Evolutionary conservation across 2,888 invertebrate species (phyloP).

Genomic region (Hylaea fasciaria): DNA sequence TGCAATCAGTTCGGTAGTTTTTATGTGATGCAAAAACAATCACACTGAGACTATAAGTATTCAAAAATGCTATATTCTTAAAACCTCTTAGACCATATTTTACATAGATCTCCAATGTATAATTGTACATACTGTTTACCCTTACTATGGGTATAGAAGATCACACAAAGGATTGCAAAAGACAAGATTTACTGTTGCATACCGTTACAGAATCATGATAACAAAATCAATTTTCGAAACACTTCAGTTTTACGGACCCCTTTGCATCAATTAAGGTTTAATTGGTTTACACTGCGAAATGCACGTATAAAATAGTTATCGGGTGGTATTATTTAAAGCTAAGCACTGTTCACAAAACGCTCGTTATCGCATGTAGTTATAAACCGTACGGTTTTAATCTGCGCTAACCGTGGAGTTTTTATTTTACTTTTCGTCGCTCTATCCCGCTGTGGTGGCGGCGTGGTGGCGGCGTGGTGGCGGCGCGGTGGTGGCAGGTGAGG

Average conservation of each 20-base stretch:
- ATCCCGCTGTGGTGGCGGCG: conserved; percentile 32
- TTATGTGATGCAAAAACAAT: too few species aligned
- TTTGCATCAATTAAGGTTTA: conserved; percentile 36
- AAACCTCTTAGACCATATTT: too few species aligned
- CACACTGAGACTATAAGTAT: too few species aligned
- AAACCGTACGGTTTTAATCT: conserved; percentile 37
- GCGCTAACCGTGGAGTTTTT: conserved; percentile 32
- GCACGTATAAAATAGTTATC: conserved; percentile 35
- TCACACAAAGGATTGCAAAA: conserved; percentile 10
- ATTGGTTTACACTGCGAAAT: conserved; percentile 37
- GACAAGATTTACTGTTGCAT: conserved; percentile 21
- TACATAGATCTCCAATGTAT: too few species aligned
- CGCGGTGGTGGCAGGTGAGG: conserved; percentile 49
- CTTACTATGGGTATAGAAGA: too few species aligned
- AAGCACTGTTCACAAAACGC: conserved; percentile 34
- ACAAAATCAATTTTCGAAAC: conserved; percentile 32
- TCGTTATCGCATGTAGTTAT: conserved; percentile 35
- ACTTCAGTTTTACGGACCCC: conserved; percentile 20
- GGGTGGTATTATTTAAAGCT: conserved; percentile 37
- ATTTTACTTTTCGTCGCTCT: conserved; percentile 43
- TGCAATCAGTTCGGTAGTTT: too few species aligned
- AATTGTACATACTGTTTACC: too few species aligned
- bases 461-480: conserved; percentile 31
- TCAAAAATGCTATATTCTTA: too few species aligned
- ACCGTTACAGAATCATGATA: conserved; percentile 29